Percentiles rank a stretch among this genome's conserved stretches.
Evolutionary conservation across 2,888 invertebrate species (phyloP).

Genomic region (Bursaphelenchus okinawaensis): DNA sequence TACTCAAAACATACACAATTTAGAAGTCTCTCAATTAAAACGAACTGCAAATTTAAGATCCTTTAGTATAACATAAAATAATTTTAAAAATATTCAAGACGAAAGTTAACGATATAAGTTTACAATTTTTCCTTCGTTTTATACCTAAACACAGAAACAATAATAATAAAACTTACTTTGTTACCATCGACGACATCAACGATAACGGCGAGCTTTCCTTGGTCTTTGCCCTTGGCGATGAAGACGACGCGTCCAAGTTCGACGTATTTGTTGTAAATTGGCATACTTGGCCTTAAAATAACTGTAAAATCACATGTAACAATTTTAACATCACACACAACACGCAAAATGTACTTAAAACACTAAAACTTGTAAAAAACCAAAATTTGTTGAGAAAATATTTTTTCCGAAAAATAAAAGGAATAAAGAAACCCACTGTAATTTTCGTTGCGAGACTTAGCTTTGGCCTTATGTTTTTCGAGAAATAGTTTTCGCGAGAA

Average conservation of each 20-base stretch:
- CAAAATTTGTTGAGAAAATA: background rate
- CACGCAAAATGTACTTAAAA: background rate
- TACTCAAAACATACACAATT: background rate
- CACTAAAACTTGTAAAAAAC: background rate
- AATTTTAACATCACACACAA: background rate
- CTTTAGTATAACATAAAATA: too few species aligned
- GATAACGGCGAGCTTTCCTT: slow-evolving; percentile 85
- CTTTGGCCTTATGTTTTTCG: background rate
- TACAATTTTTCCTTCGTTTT: background rate
- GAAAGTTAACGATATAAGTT: too few species aligned
- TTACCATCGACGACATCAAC: slow-evolving; percentile 97
- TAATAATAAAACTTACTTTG: slow-evolving; percentile 65
- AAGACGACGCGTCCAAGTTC: slow-evolving; percentile 95
- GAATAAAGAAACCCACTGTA: background rate
- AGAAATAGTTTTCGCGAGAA: background rate
- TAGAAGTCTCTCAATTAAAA: background rate
- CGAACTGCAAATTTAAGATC: too few species aligned
- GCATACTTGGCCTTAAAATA: slow-evolving; percentile 13
- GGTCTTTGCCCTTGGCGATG: slow-evolving; percentile 79
- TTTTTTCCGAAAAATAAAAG: background rate
- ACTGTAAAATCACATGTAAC: background rate
- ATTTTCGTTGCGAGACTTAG: background rate
- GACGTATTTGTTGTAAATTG: slow-evolving; percentile 67
- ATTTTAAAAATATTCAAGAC: too few species aligned
- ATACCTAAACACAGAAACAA: background rate